A percentile compares a stretch with the other conserved stretches of the same genome.
These are phyloP conservation scores for Urocolius indicus DNA, from an alignment of 2,113 vertebrate genomes.

Conservation along the genomic window DNA sequence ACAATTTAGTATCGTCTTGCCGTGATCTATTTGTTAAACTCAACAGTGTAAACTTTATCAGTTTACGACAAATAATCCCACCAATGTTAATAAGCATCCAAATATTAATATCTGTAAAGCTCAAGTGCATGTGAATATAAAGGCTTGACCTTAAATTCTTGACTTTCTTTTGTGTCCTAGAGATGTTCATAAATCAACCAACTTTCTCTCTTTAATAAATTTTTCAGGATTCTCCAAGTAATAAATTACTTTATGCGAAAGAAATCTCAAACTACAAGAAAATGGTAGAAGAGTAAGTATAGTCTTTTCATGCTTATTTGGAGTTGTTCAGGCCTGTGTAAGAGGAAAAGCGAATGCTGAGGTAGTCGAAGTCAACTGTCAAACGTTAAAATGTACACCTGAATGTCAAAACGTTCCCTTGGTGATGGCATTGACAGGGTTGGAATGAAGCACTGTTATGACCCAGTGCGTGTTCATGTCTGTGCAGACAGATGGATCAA, in stretches of 20 bases:
- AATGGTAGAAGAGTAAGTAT: conserved; percentile 98
- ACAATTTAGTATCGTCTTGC: neutral
- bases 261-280: conserved; percentile 99
- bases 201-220: neutral
- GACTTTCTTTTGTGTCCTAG: neutral
- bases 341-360: neutral
- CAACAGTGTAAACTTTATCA: neutral
- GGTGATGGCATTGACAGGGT: neutral
- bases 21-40: neutral
- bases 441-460: neutral
- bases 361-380: neutral
- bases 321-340: neutral
- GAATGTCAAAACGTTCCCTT: neutral
- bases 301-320: neutral
- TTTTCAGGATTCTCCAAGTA: conserved; percentile 95
- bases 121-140: neutral
- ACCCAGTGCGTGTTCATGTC: neutral
- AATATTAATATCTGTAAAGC: neutral
- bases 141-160: neutral
- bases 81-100: neutral
- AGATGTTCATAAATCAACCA: neutral
- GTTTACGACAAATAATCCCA: neutral
- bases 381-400: neutral
- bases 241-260: conserved; percentile 98
- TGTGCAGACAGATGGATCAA: neutral